A percentile compares a stretch with the other conserved stretches of the same genome.
phyloP scores from a whole-genome alignment of 2,888 invertebrate species.

The Amaurobius ferox region DNA sequence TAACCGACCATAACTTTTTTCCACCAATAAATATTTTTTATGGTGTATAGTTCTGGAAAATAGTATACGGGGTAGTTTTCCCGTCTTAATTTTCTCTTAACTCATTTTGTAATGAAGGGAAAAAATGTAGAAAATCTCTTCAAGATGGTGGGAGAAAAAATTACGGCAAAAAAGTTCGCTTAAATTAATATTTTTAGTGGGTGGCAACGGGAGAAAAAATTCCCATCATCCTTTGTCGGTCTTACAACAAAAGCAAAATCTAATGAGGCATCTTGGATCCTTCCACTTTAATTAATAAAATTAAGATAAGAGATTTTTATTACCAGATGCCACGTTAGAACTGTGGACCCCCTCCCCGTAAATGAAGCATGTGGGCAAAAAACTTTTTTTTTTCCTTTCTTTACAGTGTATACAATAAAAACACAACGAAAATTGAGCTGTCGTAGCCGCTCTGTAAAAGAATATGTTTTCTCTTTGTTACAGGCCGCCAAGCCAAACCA shows the following conservation, averaged over 20 bases:
- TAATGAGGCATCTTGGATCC: constrained; percentile 20
- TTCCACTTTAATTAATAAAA: constrained; percentile 60
- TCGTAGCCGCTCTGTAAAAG: constrained; percentile 28
- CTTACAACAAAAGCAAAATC: constrained; percentile 1
- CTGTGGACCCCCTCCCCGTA: constrained; percentile 3
- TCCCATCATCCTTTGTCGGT: not conserved
- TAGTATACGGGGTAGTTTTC: too few species aligned
- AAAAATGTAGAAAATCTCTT: too few species aligned
- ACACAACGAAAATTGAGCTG: constrained; percentile 40
- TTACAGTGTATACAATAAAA: constrained; percentile 14
- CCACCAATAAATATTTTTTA: too few species aligned
- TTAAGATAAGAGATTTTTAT: constrained; percentile 44
- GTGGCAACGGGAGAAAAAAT: not conserved
- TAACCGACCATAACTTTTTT: too few species aligned
- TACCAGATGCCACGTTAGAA: constrained; percentile 1
- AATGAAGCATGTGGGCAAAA: not conserved
- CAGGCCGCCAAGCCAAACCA: constrained; percentile 28
- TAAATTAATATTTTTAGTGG: constrained; percentile 4
- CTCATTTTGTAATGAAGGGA: too few species aligned
- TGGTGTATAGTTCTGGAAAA: too few species aligned
- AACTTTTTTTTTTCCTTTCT: not conserved
- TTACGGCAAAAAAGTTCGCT: too few species aligned
- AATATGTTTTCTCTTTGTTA: constrained; percentile 27
- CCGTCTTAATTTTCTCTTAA: too few species aligned
- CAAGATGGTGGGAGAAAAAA: not conserved